Percentiles rank a stretch among this genome's conserved stretches.
Evolutionary conservation across 1,140 invertebrate genomes (phyloP).

Genomic region (Zaprionus ghesquierei): DNA sequence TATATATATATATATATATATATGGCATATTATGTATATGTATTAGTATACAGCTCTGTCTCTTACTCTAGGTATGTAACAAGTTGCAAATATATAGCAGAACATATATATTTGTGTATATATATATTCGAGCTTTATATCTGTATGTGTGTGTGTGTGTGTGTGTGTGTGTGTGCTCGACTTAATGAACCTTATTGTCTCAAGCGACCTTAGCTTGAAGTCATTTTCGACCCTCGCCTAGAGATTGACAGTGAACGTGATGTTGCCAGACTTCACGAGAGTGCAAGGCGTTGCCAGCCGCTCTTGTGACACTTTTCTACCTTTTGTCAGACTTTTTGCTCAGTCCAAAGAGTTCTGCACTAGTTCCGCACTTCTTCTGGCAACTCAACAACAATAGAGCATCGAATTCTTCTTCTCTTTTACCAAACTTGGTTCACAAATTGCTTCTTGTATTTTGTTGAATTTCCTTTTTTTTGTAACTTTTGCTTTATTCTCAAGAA

Average conservation of each 20-base stretch:
- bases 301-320: neutral
- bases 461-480: conserved; percentile 46
- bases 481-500: conserved; percentile 89
- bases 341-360: neutral
- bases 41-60: conserved; percentile 44
- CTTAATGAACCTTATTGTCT: neutral
- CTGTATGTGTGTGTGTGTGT: neutral
- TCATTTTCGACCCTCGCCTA: conserved; percentile 9
- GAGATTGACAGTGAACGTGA: conserved; percentile 15
- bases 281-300: neutral
- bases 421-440: conserved; percentile 6
- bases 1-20: neutral
- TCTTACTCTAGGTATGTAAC: conserved; percentile 41
- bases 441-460: conserved; percentile 47
- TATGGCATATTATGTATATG: conserved; percentile 43
- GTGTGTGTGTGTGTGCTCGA: neutral
- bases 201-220: neutral
- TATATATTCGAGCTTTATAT: neutral
- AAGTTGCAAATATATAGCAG: conserved; percentile 15
- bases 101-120: conserved; percentile 12
- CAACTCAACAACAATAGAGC: conserved; percentile 4
- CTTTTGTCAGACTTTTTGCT: neutral
- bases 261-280: conserved; percentile 28
- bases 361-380: neutral
- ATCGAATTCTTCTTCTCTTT: neutral